phyloP scores from a whole-genome alignment of 2,888 invertebrate genomes.

The Apodemia hepburni region DNA sequence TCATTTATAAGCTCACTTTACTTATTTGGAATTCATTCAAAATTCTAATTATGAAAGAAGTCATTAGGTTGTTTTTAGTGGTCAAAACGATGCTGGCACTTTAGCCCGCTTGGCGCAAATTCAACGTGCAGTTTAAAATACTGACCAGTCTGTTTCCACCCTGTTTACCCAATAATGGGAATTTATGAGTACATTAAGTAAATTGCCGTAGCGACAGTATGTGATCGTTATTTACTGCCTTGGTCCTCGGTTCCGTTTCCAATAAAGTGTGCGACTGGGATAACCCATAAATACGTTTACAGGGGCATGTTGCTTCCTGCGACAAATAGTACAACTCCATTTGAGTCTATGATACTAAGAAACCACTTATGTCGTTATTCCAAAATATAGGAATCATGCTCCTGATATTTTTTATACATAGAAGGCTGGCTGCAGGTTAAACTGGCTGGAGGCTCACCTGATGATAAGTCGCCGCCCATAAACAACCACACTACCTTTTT shows the following conservation, averaged over 20 bases:
- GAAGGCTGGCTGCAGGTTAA: too few species aligned
- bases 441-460: too few species aligned
- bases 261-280: conserved; percentile 4
- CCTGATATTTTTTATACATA: too few species aligned
- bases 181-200: conserved; percentile 22
- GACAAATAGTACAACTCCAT: not conserved
- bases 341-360: not conserved
- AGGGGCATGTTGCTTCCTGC: not conserved
- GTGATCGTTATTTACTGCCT: conserved; percentile 16
- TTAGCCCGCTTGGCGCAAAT: conserved; percentile 1
- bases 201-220: conserved; percentile 16
- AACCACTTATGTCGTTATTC: not conserved
- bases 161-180: conserved; percentile 20
- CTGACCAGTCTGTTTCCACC: conserved; percentile 16
- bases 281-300: not conserved
- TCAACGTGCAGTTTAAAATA: conserved; percentile 17
- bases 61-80: conserved; percentile 11
- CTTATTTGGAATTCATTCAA: not conserved
- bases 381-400: not conserved
- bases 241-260: not conserved
- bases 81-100: conserved; percentile 7
- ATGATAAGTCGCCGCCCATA: too few species aligned
- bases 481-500: too few species aligned
- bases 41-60: conserved; percentile 7
- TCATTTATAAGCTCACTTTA: not conserved